Conservation (phyloP, 1,140 invertebrate genomes). For the Aphelinus atriplicis region DNA sequence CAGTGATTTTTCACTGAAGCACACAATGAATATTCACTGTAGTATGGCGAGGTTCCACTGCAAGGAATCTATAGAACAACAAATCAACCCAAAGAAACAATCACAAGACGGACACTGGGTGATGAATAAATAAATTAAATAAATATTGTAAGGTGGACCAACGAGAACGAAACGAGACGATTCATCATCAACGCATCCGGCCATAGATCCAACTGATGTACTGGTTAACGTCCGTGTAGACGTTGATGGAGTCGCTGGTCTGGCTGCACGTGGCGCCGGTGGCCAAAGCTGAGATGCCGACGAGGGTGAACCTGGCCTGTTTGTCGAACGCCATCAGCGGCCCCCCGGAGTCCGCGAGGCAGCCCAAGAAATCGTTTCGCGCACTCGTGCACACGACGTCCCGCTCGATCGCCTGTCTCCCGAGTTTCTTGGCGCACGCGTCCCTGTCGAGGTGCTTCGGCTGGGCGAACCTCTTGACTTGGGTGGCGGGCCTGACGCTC, state of each 20-base stretch:
- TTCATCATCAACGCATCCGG: neutral
- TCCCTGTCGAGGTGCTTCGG: neutral
- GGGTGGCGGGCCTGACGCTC: neutral
- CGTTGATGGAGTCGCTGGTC: neutral
- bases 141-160: too few species aligned
- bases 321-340: neutral
- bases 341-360: neutral
- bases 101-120: too few species aligned
- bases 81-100: too few species aligned
- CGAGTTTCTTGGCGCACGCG: neutral
- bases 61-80: too few species aligned
- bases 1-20: too few species aligned
- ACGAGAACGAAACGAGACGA: too few species aligned
- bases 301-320: neutral
- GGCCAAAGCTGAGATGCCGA: neutral
- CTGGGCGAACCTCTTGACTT: neutral
- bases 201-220: conserved; percentile 1
- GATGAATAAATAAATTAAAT: too few species aligned
- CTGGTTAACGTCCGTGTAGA: neutral
- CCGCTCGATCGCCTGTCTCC: neutral
- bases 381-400: neutral
- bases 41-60: too few species aligned
- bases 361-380: neutral
- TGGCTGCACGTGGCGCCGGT: too few species aligned
- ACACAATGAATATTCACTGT: too few species aligned